Conservation (phyloP, 2,888 invertebrate species). For the Drosophila lacicola region DNA sequence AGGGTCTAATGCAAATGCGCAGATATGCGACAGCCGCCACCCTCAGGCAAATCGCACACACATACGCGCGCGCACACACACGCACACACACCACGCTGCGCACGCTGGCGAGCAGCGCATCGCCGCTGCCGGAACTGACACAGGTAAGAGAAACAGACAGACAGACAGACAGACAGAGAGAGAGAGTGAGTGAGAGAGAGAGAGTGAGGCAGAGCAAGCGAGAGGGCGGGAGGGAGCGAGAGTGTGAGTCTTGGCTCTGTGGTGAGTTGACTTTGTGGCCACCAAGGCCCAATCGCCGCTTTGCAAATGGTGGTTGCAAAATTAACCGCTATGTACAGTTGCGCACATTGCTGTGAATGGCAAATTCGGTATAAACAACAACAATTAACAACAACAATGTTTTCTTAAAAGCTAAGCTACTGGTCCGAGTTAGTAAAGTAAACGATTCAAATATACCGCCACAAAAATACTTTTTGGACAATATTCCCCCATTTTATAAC, state of each 20-base stretch:
- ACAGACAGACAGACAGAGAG: neutral
- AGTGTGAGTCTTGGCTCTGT: slow-evolving; percentile 21
- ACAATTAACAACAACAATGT: no score
- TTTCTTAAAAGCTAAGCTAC: no score
- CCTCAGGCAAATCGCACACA: slow-evolving; percentile 41
- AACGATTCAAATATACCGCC: no score
- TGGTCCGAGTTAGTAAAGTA: no score
- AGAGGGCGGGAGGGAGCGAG: slow-evolving; percentile 5
- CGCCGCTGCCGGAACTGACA: slow-evolving; percentile 64
- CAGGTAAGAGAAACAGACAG: slow-evolving; percentile 53
- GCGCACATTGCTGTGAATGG: slow-evolving; percentile 2
- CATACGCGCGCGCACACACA: slow-evolving; percentile 20
- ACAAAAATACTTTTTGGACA: no score
- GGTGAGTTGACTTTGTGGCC: slow-evolving; percentile 30
- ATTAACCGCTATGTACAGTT: slow-evolving; percentile 31
- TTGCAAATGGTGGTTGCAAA: slow-evolving; percentile 60
- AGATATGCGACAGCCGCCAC: slow-evolving; percentile 57
- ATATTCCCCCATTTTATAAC: no score
- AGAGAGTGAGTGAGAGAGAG: neutral
- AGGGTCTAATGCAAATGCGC: slow-evolving; percentile 63
- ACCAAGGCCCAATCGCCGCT: slow-evolving; percentile 41
- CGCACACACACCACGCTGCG: slow-evolving; percentile 39
- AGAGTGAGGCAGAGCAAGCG: neutral
- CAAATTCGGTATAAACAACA: neutral
- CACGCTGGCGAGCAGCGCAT: slow-evolving; percentile 66